Conservation (phyloP, 2,113 vertebrate genomes). For the Syrrhaptes paradoxus region DNA sequence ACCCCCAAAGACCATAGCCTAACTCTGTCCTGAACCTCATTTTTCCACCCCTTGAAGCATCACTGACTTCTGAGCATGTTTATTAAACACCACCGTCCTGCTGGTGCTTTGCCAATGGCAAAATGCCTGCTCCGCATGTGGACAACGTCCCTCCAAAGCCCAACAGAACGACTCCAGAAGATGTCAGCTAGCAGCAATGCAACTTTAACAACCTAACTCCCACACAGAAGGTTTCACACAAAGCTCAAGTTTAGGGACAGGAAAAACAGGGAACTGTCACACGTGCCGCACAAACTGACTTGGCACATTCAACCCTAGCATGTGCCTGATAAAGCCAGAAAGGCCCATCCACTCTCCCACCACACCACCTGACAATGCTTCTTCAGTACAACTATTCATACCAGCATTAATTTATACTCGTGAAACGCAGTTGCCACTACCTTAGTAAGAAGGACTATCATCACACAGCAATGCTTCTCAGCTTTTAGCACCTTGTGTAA, state of each 20-base stretch:
- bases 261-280: not conserved
- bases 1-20: not conserved
- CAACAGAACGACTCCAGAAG: not conserved
- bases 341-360: not conserved
- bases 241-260: not conserved
- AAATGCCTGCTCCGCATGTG: not conserved
- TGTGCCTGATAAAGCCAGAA: not conserved
- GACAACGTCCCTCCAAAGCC: not conserved
- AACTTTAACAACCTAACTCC: not conserved
- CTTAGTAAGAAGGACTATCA: not conserved
- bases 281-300: not conserved
- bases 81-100: not conserved
- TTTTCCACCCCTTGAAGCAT: not conserved
- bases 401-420: not conserved
- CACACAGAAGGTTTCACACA: fast-evolving
- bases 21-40: not conserved
- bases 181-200: not conserved
- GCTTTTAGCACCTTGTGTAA: not conserved
- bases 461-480: not conserved
- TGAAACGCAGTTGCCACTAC: not conserved
- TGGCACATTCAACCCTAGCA: not conserved
- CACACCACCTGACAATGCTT: not conserved
- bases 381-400: not conserved
- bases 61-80: not conserved
- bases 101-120: not conserved